Evolutionary conservation across 2,797 vertebrate genomes (phyloP), one percentile per base, ranked within the genome.

Genomic region (Paguma larvata): DNA sequence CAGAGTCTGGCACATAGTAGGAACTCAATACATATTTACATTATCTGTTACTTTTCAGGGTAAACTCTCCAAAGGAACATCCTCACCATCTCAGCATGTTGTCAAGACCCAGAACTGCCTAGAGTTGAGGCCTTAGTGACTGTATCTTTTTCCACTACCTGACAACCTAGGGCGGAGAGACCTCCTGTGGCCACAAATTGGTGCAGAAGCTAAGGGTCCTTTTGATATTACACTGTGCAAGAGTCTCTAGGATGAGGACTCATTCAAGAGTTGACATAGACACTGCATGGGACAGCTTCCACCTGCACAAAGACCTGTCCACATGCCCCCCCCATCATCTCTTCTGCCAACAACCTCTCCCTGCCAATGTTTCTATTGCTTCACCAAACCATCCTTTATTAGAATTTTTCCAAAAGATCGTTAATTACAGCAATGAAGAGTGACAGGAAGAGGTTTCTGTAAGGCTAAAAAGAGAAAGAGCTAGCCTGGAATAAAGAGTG

Each of bases 151-250:
- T 21, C 16, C 0, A 48, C 2, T 30, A 89, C 79, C 79, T 68
- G 84, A 91, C 84, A 93, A 30, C 21, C 41, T 73, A 82, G 79
- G 34, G 56, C 56, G 80, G 48, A 95, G 73, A 87, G 68, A 94
- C 91, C 91, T 72, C 89, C 95, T 96, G 59, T 96, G 96, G 89
- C 67, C n/a, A 51, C 46, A 90, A 41, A 89, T 70, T 82, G 85
- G n/a, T 10, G 27, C 67, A 78, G 46, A 68, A 38, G 48, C 48
- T 68, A n/a, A 78, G 34, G 56, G 41, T 8, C n/a, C 27, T 82
- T 93, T 67, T 51, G 15, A 21, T 56, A 65, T 38, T 34, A 62
- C 2, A 34, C 27, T n/a, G 4, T 16, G 11, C 15, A 46, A 78
- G 23, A 27, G 32, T 83, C 15, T 34, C n/a, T 21, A 46, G 51